phyloP scores from a whole-genome alignment of 2,113 vertebrate genomes.

The Pollachius pollachius region DNA sequence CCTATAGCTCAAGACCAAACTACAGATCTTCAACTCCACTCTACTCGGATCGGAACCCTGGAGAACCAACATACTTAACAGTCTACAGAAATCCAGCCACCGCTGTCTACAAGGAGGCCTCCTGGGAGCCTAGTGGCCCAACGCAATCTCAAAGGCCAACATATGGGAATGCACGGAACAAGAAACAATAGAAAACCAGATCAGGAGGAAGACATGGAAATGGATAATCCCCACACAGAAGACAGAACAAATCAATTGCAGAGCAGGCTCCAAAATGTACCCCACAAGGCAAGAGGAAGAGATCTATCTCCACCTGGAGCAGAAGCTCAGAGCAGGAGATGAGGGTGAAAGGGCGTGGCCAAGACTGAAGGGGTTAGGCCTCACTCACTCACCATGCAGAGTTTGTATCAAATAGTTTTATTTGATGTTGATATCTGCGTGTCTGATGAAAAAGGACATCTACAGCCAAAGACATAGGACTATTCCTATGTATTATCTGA shows the following conservation, averaged over 20 bases:
- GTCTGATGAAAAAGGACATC: too few species aligned
- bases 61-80: slow-evolving; percentile 5
- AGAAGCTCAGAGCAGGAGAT: neutral
- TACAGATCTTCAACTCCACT: too few species aligned
- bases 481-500: too few species aligned
- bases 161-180: slow-evolving; percentile 6
- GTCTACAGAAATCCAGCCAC: slow-evolving; percentile 4
- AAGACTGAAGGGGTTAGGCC: too few species aligned
- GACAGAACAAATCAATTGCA: neutral
- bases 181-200: neutral
- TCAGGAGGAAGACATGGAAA: neutral
- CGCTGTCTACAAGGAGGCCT: neutral
- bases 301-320: neutral
- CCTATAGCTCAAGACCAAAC: too few species aligned
- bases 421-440: too few species aligned
- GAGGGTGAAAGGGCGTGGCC: neutral
- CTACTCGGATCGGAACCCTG: slow-evolving; percentile 7
- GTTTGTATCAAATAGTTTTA: too few species aligned
- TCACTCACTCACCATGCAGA: too few species aligned
- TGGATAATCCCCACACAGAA: neutral
- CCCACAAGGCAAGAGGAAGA: neutral
- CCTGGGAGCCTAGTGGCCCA: slow-evolving; percentile 6
- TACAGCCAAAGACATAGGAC: too few species aligned
- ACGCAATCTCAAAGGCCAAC: slow-evolving; percentile 7
- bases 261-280: neutral